A percentile compares a stretch with the other conserved stretches of the same genome.
These are phyloP conservation scores for Gambusia affinis DNA, from an alignment of 2,113 vertebrate species.

Conservation along the genomic window DNA sequence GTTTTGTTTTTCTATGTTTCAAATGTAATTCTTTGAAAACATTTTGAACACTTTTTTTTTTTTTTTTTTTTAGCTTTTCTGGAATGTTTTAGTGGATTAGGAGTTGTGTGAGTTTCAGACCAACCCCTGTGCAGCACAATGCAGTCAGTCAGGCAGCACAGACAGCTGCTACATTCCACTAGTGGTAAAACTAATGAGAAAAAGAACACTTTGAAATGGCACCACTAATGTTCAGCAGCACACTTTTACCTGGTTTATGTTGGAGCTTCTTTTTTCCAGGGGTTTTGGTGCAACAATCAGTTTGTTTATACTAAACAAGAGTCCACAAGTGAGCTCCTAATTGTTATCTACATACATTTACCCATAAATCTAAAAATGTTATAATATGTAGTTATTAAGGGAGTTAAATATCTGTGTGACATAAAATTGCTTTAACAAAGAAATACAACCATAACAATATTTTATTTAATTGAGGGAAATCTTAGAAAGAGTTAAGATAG, in stretches of 20 bases:
- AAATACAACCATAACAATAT: not conserved
- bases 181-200: slow-evolving; percentile 4
- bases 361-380: not conserved
- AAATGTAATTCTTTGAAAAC: slow-evolving; percentile 1
- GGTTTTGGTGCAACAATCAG: not conserved
- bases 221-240: too few relatives aligned
- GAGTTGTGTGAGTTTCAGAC: slow-evolving; percentile 34
- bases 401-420: not conserved
- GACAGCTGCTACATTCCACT: slow-evolving; percentile 53
- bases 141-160: slow-evolving; percentile 50
- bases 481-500: not conserved
- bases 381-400: not conserved
- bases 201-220: not conserved
- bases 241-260: not conserved
- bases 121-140: slow-evolving; percentile 56
- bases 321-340: not conserved
- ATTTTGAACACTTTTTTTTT: not conserved
- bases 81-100: slow-evolving; percentile 61
- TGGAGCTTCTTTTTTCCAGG: not conserved
- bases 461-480: too few relatives aligned
- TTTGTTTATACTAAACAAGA: not conserved
- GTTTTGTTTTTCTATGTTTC: not conserved
- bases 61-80: slow-evolving; percentile 5
- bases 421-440: not conserved
- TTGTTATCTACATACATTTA: not conserved